Percentiles rank a stretch among this genome's conserved stretches.
These are phyloP conservation scores for Pungitius pungitius DNA, from an alignment of 2,113 vertebrate species.

Conservation along the genomic window DNA sequence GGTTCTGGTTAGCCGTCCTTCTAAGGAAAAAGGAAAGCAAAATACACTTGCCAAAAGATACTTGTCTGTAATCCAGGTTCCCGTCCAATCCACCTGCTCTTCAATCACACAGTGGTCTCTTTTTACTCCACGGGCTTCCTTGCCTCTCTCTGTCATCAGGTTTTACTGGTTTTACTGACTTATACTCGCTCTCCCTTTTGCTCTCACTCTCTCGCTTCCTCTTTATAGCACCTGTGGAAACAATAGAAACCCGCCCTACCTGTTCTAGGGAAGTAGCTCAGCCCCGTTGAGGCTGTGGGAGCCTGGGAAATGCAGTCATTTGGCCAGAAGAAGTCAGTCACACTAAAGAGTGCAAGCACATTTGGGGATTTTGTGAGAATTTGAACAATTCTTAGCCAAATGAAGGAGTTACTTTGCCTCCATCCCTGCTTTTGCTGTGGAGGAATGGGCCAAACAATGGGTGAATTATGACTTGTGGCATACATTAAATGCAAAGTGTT, in stretches of 20 bases:
- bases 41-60: slow-evolving; percentile 6
- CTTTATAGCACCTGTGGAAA: slow-evolving; percentile 60
- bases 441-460: background rate
- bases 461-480: background rate
- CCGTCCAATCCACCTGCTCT: slow-evolving; percentile 43
- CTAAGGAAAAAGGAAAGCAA: background rate
- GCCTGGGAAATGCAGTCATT: slow-evolving; percentile 83
- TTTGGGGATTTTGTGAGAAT: background rate
- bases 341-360: background rate
- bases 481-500: background rate
- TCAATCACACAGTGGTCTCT: slow-evolving; percentile 10
- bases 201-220: slow-evolving; percentile 18
- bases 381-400: background rate
- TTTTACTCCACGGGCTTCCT: background rate
- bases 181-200: slow-evolving; percentile 1
- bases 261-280: slow-evolving; percentile 56
- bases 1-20: background rate
- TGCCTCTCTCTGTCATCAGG: slow-evolving; percentile 31
- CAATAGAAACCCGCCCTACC: slow-evolving; percentile 74
- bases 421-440: background rate
- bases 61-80: slow-evolving; percentile 14
- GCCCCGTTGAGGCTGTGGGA: slow-evolving; percentile 48
- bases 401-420: background rate
- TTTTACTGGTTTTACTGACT: slow-evolving; percentile 35
- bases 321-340: background rate